These are phyloP conservation scores for Bergia puertoricense DNA, from an alignment of 92 coral and sea anemone species.

Conservation along the genomic window DNA sequence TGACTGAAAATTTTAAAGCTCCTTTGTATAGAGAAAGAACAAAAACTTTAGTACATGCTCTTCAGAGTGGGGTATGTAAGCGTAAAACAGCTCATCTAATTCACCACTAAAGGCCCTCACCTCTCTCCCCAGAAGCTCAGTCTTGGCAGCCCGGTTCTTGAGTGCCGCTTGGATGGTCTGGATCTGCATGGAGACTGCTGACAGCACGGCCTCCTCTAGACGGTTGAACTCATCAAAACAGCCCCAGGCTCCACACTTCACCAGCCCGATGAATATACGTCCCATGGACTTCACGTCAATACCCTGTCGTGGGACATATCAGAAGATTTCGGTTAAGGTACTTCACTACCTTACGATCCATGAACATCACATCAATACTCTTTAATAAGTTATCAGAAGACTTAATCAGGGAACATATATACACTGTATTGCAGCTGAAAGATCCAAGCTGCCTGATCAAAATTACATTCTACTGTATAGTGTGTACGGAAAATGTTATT, in stretches of 20 bases:
- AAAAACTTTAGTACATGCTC: not conserved
- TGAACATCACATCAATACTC: too few species aligned
- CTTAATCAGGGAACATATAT: too few species aligned
- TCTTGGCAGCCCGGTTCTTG: constrained; percentile 75
- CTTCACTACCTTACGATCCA: too few species aligned
- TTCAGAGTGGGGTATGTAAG: not conserved
- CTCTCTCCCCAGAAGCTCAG: constrained; percentile 96
- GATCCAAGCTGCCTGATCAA: too few species aligned
- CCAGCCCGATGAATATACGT: constrained; percentile 98
- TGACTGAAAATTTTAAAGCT: too few species aligned
- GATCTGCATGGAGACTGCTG: constrained; percentile 98
- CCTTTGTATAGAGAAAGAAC: too few species aligned
- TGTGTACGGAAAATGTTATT: not conserved
- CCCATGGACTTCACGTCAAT: constrained; percentile 99
- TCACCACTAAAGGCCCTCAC: constrained; percentile 35
- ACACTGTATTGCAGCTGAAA: too few species aligned
- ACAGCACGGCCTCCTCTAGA: constrained; percentile 96
- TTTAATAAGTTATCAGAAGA: too few species aligned
- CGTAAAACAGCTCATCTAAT: not conserved
- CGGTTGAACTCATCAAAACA: constrained; percentile 99
- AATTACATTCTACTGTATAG: not conserved
- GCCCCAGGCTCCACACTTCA: constrained; percentile 99
- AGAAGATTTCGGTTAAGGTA: too few species aligned
- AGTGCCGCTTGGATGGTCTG: constrained; percentile 99
- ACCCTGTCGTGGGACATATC: constrained; percentile 59